A percentile compares a stretch with the other conserved stretches of the same genome.
phyloP scores from a whole-genome alignment of 2,113 vertebrate species.

The Etia nguti region DNA sequence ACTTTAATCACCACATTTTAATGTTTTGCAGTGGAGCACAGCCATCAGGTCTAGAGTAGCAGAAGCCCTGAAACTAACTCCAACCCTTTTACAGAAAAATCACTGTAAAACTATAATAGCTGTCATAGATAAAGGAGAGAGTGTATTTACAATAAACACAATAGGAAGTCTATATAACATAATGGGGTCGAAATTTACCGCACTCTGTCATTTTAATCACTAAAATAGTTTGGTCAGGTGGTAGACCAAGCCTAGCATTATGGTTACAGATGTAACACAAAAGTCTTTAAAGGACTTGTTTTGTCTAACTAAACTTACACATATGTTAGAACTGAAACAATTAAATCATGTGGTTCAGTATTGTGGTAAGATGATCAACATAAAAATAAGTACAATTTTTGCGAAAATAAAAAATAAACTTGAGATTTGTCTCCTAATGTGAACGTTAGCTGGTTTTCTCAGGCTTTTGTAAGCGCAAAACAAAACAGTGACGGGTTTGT shows the following conservation, averaged over 20 bases:
- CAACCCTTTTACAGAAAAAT: not conserved
- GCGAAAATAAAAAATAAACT: not conserved
- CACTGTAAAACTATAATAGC: not conserved
- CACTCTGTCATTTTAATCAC: not conserved
- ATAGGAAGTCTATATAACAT: not conserved
- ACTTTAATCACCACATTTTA: not conserved
- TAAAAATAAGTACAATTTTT: not conserved
- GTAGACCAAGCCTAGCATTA: not conserved
- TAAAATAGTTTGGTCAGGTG: not conserved
- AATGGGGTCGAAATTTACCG: not conserved
- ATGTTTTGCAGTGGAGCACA: not conserved
- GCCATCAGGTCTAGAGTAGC: not conserved
- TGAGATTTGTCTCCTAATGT: not conserved
- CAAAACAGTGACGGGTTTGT: not conserved
- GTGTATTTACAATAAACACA: not conserved
- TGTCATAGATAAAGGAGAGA: not conserved
- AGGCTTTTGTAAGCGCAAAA: not conserved
- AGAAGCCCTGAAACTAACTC: not conserved
- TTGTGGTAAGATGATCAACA: not conserved
- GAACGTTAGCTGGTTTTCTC: not conserved
- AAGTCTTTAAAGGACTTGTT: not conserved
- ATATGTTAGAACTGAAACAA: not conserved
- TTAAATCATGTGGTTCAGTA: not conserved
- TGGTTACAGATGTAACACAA: not conserved
- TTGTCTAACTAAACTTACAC: not conserved